Base-by-base conservation (phyloP, 2,113 vertebrate genomes). In the Tamias sibiricus region DNA sequence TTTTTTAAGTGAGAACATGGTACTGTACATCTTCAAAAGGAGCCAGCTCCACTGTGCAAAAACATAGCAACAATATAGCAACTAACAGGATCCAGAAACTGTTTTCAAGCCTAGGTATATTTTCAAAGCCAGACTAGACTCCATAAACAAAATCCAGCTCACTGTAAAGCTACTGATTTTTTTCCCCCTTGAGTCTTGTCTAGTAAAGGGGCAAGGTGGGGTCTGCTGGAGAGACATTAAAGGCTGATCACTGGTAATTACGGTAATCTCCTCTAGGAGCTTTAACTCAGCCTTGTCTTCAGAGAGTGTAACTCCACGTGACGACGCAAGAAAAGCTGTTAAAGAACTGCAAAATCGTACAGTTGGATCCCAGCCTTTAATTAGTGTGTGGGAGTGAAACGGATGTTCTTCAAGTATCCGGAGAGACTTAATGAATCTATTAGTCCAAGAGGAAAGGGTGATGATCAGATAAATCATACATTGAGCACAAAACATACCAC, bases 231-330 rank as follows among this genome's bases (percentile, higher is more conserved):
- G 97, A 97, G 91, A 81, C 95, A 92, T 96, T 96, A 74, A 85
- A 86, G 62, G 91, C 88, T 96, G 98, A 98, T 98, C 98, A 82
- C 94, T 94, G 96, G 87, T 97, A 98, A 99, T 98, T 98, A 98
- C 1, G 89, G 96, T 98, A 98, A 98, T 98, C 98, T 97, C 97
- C 96, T 95, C 97, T 95, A 96, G 93, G 97, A 97, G 95, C 83
- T 79, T 98, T 97, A 97, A 97, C 96, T 89, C 95, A 91, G 95
- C 8, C 96, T 49, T 97, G 95, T 88, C 97, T 98, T 98, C 97
- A 98, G 95, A 97, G 94, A 98, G 96, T 97, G 77, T 95, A 96
- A 97, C 97, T 96, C 95, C 71, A 76, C 0, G 20, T n/a, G 71
- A 98, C 93, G 96, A 5, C 54, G 81, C 69, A 59, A 42, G 83